Percentiles rank a stretch among this genome's conserved stretches.
These are phyloP conservation scores for Bergia puertoricense DNA, from an alignment of 92 coral and sea anemone genomes.

Conservation along the genomic window DNA sequence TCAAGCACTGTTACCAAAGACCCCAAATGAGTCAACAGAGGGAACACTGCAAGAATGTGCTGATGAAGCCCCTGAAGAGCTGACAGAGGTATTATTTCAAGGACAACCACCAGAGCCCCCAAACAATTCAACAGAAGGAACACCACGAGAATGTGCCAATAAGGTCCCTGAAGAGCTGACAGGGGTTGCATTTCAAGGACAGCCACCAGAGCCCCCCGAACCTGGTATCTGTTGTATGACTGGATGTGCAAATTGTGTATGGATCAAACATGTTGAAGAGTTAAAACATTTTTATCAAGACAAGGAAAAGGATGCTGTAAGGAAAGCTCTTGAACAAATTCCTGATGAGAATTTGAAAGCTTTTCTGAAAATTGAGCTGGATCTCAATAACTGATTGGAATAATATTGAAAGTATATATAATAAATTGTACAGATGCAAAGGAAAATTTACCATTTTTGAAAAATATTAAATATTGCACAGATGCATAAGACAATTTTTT, in stretches of 20 bases:
- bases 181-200: background rate
- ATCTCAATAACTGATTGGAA: constrained; percentile 28
- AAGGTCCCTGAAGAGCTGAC: background rate
- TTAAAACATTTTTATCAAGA: constrained; percentile 69
- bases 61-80: background rate
- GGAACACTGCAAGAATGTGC: too few species aligned
- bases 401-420: too few species aligned
- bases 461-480: too few species aligned
- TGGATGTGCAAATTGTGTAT: constrained; percentile 97
- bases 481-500: too few species aligned
- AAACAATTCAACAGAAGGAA: background rate
- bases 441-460: too few species aligned
- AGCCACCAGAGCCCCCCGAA: constrained; percentile 85
- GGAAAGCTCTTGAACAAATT: constrained; percentile 76
- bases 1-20: too few species aligned
- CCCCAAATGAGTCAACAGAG: too few species aligned
- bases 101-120: constrained; percentile 40
- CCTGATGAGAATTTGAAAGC: constrained; percentile 86
- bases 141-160: background rate
- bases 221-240: constrained; percentile 95
- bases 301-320: constrained; percentile 58
- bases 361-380: constrained; percentile 77
- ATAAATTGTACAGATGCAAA: too few species aligned
- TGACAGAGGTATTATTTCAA: background rate
- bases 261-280: constrained; percentile 89